A percentile compares a stretch with the other conserved stretches of the same genome.
Evolutionary conservation across 2,888 invertebrate species (phyloP).

Genomic region (Clostera curtula): DNA sequence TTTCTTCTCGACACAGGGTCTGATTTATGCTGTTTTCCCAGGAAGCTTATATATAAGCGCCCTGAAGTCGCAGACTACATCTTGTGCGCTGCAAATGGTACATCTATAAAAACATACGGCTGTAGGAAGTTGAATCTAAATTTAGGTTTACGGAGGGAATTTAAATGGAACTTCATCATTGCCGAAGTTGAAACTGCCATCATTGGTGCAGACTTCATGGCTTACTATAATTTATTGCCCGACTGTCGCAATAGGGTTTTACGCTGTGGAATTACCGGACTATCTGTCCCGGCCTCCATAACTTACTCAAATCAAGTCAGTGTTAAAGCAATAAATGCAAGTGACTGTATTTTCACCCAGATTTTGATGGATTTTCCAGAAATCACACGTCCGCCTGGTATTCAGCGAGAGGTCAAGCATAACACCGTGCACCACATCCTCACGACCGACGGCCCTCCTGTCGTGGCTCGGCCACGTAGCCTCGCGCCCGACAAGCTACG

Average conservation of each 20-base stretch:
- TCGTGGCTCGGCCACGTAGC: slow-evolving; percentile 16
- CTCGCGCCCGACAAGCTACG: slow-evolving; percentile 17
- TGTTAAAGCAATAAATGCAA: not conserved
- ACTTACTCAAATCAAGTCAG: not conserved
- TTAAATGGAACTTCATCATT: slow-evolving; percentile 3
- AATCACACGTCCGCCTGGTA: slow-evolving; percentile 3
- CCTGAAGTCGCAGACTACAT: slow-evolving; percentile 4
- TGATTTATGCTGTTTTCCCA: slow-evolving; percentile 12
- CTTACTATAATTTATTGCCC: slow-evolving; percentile 2
- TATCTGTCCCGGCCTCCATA: not conserved
- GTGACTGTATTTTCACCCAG: not conserved
- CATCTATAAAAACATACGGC: slow-evolving; percentile 10
- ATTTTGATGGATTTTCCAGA: slow-evolving; percentile 2
- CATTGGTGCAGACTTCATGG: slow-evolving; percentile 4
- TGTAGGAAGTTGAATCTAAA: slow-evolving; percentile 6
- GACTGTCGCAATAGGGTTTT: not conserved
- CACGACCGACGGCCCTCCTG: slow-evolving; percentile 14
- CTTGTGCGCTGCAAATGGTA: slow-evolving; percentile 12
- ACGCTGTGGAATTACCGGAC: not conserved
- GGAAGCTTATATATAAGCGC: slow-evolving; percentile 2
- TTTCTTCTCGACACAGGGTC: slow-evolving; percentile 3
- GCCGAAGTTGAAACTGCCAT: slow-evolving; percentile 4
- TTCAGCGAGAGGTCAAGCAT: slow-evolving; percentile 6
- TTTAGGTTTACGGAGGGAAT: slow-evolving; percentile 6
- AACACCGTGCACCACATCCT: slow-evolving; percentile 11